These are phyloP conservation scores for Teleogryllus oceanicus DNA, from an alignment of 2,888 invertebrate genomes.

Conservation along the genomic window DNA sequence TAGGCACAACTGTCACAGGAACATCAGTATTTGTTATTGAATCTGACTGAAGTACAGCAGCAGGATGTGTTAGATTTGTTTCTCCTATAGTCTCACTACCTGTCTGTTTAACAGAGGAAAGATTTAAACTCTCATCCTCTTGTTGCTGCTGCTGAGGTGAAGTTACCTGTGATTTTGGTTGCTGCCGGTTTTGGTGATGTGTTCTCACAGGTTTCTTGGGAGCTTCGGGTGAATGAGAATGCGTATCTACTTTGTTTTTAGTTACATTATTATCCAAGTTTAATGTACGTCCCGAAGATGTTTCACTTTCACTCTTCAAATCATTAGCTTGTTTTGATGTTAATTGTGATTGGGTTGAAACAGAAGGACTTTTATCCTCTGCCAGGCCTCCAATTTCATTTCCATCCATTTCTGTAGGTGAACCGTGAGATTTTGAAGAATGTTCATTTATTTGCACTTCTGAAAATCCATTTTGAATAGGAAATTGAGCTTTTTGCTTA, in stretches of 20 bases:
- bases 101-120: not conserved
- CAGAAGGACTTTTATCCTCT: not conserved
- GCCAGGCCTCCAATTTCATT: constrained; percentile 18
- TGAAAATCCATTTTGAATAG: not conserved
- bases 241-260: too few species aligned
- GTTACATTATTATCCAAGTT: too few species aligned
- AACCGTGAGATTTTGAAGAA: not conserved
- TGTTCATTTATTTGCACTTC: not conserved
- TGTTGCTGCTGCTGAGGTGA: not conserved
- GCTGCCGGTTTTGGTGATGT: not conserved
- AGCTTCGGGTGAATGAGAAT: not conserved
- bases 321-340: too few species aligned
- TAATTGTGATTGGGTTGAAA: too few species aligned
- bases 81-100: not conserved
- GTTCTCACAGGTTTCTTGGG: not conserved
- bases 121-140: not conserved
- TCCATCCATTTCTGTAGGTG: constrained; percentile 23
- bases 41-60: not conserved
- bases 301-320: too few species aligned
- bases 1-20: not conserved
- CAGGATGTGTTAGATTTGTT: not conserved
- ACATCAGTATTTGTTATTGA: not conserved
- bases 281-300: too few species aligned
- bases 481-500: not conserved
- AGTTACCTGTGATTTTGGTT: not conserved